Percentiles rank a stretch among this genome's conserved stretches.
These are phyloP conservation scores for Cephus runcator DNA, from an alignment of 2,888 invertebrate genomes.

Conservation along the genomic window DNA sequence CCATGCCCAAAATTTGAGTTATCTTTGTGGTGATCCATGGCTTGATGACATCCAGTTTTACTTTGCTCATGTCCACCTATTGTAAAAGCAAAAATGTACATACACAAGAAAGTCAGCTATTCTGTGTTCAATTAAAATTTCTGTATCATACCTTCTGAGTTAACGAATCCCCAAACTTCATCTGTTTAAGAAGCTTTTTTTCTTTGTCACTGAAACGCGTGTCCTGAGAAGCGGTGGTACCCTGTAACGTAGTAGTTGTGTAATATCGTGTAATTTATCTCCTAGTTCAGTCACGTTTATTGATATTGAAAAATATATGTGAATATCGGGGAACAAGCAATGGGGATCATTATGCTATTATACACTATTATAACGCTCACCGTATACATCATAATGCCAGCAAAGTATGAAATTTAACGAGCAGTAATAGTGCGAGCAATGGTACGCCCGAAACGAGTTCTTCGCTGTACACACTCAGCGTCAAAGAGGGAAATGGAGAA, in stretches of 20 bases:
- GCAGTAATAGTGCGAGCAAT: too few species aligned
- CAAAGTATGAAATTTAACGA: neutral
- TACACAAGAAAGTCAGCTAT: neutral
- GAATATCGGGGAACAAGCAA: slow-evolving; percentile 7
- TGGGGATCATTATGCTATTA: slow-evolving; percentile 2
- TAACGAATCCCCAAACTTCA: slow-evolving; percentile 96
- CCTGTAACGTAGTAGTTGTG: slow-evolving; percentile 70
- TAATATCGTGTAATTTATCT: neutral
- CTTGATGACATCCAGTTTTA: slow-evolving; percentile 96
- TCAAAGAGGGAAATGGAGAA: neutral
- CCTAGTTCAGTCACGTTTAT: slow-evolving; percentile 9
- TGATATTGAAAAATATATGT: neutral
- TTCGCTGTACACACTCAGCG: too few species aligned
- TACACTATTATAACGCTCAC: neutral
- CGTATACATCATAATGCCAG: slow-evolving; percentile 11
- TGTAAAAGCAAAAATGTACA: slow-evolving; percentile 22
- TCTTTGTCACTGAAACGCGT: slow-evolving; percentile 99
- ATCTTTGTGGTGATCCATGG: slow-evolving; percentile 99
- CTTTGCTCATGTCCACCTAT: slow-evolving; percentile 97
- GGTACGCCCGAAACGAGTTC: too few species aligned
- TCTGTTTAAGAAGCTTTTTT: slow-evolving; percentile 97
- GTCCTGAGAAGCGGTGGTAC: slow-evolving; percentile 98
- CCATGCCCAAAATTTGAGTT: slow-evolving; percentile 95
- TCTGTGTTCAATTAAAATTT: neutral
- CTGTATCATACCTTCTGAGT: slow-evolving; percentile 81